Conservation (phyloP, 2,888 invertebrate species). For the Chaetogeoica ovagalla region DNA sequence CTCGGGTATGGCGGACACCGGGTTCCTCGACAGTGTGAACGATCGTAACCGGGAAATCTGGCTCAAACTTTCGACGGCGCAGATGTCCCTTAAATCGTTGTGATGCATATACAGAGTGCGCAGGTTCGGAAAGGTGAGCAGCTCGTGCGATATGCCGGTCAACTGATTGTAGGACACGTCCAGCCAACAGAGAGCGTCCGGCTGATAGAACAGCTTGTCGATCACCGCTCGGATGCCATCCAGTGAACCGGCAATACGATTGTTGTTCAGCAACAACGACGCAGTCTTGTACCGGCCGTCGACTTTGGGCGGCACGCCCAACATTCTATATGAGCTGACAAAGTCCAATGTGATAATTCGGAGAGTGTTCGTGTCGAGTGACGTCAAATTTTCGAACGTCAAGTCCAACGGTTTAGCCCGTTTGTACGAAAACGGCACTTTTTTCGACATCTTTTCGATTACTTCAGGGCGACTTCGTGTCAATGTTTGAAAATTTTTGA, state of each 20-base stretch:
- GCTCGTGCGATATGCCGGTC: constrained; percentile 1
- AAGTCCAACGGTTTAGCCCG: constrained; percentile 18
- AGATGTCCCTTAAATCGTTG: background rate
- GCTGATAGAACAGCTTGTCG: background rate
- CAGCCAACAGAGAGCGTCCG: constrained; percentile 18
- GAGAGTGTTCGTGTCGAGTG: background rate
- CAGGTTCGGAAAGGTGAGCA: constrained; percentile 10
- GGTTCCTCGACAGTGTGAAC: constrained; percentile 11
- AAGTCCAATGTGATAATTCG: background rate
- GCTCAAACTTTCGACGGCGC: background rate
- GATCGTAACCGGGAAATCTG: background rate
- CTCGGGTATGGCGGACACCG: background rate
- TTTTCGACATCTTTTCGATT: background rate
- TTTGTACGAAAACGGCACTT: constrained; percentile 2
- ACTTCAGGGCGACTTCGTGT: no score
- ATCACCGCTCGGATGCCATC: background rate
- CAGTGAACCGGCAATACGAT: constrained; percentile 2
- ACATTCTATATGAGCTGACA: constrained; percentile 4
- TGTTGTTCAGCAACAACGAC: constrained; percentile 10
- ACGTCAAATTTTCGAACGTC: background rate
- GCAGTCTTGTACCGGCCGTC: constrained; percentile 10
- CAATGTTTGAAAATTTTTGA: no score
- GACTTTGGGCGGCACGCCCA: background rate
- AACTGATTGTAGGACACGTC: constrained; percentile 17
- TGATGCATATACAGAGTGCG: constrained; percentile 24